These are phyloP conservation scores for Lucinisca nassula DNA, from an alignment of 2,888 invertebrate species.

Conservation along the genomic window DNA sequence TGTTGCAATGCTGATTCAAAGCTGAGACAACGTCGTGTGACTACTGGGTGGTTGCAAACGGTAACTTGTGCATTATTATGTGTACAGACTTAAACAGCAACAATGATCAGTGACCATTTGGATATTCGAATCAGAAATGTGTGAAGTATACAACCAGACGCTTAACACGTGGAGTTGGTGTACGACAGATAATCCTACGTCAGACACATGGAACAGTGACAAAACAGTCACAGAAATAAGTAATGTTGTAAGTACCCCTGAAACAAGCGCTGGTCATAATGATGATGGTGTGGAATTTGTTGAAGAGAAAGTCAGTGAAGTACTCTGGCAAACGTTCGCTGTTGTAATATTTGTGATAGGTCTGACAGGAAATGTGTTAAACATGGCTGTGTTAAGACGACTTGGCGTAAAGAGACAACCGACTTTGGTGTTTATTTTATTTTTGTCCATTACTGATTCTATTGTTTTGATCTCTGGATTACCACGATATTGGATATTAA, in stretches of 20 bases:
- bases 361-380: slow-evolving; percentile 69
- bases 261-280: neutral
- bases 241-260: neutral
- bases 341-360: slow-evolving; percentile 68
- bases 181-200: neutral
- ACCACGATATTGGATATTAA: slow-evolving; percentile 65
- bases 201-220: neutral
- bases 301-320: slow-evolving; percentile 12
- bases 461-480: slow-evolving; percentile 67
- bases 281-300: neutral
- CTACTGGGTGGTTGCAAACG: no score
- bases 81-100: no score
- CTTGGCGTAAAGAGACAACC: slow-evolving; percentile 66
- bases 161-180: neutral
- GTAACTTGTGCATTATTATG: no score
- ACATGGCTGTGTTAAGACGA: slow-evolving; percentile 63
- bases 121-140: neutral
- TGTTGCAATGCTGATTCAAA: no score
- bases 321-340: slow-evolving; percentile 70
- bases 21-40: no score
- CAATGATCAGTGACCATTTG: no score
- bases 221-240: neutral
- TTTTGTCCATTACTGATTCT: slow-evolving; percentile 70
- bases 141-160: neutral
- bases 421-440: slow-evolving; percentile 66